Base-by-base conservation (phyloP, 2,797 vertebrate genomes). In the Halcyon chelicuti region DNA sequence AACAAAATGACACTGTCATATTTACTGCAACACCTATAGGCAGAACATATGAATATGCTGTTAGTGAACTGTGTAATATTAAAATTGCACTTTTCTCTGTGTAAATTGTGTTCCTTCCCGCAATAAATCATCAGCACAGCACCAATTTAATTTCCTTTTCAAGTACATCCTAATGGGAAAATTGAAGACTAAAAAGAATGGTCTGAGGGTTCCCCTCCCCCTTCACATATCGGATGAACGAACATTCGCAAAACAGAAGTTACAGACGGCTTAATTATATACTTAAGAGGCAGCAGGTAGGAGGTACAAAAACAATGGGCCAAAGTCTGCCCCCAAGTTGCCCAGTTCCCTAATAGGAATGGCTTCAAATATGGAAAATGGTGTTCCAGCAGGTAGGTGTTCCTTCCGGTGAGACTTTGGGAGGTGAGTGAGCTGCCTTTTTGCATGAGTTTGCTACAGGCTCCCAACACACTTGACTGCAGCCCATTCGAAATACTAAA, bases 1-100 rank as follows among this genome's bases (percentile, higher is more conserved):
- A 91, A 66, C n/a, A 96, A 93, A 72, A 57, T 9, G n/a, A 57
- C n/a, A 39, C 10, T 67, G 55, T 85, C 81, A 80, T 92, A 60
- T 90, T 95, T 96, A 92, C 28, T 91, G 51, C 54, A 90, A 42
- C 33, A 91, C 55, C 47, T 93, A 86, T 90, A 92, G 74, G 81
- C 75, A 96, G 85, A 96, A 93, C 47, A 82, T 80, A 95, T 46
- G 47, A 92, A 91, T 79, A 62, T 49, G 19, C 47, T 82, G 68
- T 89, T 97, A 97, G 54, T 90, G 95, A 94, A 96, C 90, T 87
- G 16, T 57, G 31, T 61, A 93, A 97, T 97, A 97, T 97, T 95
- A 96, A 94, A 96, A 89, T 89, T 80, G 42, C 52, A 88, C 82
- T 97, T 97, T 96, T 95, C 39, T 57, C 88, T 84, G 51, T 84